phyloP scores from a whole-genome alignment of 2,797 vertebrate species.

The Carcharodon carcharias region DNA sequence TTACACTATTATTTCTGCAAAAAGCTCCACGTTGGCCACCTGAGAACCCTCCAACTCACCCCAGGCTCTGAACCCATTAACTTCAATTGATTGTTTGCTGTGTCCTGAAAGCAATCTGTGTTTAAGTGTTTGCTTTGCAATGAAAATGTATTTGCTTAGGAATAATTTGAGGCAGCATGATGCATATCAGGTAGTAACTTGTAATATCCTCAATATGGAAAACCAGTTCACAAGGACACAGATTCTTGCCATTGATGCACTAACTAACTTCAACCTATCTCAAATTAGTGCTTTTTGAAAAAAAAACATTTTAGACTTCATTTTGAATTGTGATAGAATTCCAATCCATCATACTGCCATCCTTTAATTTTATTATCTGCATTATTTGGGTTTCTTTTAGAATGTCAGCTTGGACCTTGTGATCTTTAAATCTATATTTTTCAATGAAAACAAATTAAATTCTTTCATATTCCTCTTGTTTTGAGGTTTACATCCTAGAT shows the following conservation, averaged over 20 bases:
- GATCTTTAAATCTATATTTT: not conserved
- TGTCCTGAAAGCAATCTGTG: not conserved
- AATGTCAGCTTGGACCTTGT: not conserved
- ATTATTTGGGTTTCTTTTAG: not conserved
- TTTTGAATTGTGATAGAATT: not conserved
- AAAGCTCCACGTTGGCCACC: not conserved
- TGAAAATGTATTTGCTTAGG: not conserved
- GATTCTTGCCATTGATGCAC: not conserved
- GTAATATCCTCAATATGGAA: not conserved
- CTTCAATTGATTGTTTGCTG: not conserved
- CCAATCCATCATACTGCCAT: not conserved
- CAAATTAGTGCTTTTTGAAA: too few relatives aligned
- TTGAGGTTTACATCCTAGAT: not conserved
- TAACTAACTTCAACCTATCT: not conserved
- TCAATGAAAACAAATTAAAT: not conserved
- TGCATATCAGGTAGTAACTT: not conserved
- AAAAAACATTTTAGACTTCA: too few relatives aligned
- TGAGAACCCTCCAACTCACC: not conserved
- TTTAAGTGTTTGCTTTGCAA: conserved; percentile 1
- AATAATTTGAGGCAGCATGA: not conserved
- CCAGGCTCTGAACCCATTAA: not conserved
- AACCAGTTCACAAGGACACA: not conserved
- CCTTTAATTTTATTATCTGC: not conserved
- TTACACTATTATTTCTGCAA: not conserved
- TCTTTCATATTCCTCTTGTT: not conserved